Percentiles rank a stretch among this genome's conserved stretches.
These are phyloP conservation scores for Patella pellucida DNA, from an alignment of 2,888 invertebrate species.

Conservation along the genomic window DNA sequence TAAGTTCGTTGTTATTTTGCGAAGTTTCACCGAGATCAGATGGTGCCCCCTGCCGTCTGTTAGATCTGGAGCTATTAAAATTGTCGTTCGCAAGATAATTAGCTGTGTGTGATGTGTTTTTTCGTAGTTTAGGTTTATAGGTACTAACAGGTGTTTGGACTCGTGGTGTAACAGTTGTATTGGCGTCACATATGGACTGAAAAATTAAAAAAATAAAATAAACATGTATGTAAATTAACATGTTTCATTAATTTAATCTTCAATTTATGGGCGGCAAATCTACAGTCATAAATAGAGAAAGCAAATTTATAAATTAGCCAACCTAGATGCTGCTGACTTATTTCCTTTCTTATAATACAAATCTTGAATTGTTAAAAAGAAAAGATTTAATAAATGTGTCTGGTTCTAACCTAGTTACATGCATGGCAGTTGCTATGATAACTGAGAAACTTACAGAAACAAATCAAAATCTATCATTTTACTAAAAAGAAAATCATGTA, in stretches of 20 bases:
- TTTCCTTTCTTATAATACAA: no score
- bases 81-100: constrained; percentile 6
- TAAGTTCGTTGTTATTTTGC: background rate
- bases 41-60: constrained; percentile 23
- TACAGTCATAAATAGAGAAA: no score
- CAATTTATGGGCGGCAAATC: no score
- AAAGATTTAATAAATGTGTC: no score
- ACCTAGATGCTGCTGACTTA: no score
- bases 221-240: background rate
- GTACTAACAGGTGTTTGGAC: constrained; percentile 39
- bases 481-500: background rate
- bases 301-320: no score
- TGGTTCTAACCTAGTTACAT: no score
- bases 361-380: no score
- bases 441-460: background rate
- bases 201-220: constrained; percentile 14
- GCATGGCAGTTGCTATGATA: background rate
- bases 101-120: background rate
- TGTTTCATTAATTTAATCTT: no score
- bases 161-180: constrained; percentile 44
- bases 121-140: background rate
- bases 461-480: background rate
- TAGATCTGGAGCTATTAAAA: constrained; percentile 17
- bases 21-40: constrained; percentile 32
- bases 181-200: constrained; percentile 53